Evolutionary conservation across 2,888 invertebrate species (phyloP).

Genomic region (Dryobotodes eremita): DNA sequence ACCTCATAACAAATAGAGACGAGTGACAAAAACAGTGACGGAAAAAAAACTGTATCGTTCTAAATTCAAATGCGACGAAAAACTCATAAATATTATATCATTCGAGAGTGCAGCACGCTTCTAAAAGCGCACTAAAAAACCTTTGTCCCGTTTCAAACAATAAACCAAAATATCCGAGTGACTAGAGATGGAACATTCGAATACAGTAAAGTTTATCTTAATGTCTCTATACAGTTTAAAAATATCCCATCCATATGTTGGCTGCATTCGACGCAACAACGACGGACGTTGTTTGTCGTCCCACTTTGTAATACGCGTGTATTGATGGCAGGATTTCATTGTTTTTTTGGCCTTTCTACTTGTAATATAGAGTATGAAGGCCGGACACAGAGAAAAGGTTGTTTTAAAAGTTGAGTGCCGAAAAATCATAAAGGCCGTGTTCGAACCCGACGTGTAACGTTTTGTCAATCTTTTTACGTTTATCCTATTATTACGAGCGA

Average conservation of each 20-base stretch:
- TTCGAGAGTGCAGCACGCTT: constrained; percentile 76
- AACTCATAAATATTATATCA: constrained; percentile 80
- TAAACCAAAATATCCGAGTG: constrained; percentile 80
- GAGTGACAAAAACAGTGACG: constrained; percentile 50
- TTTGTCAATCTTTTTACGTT: constrained; percentile 50
- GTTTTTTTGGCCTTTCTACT: constrained; percentile 58
- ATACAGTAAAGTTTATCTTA: constrained; percentile 86
- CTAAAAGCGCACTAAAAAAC: constrained; percentile 86
- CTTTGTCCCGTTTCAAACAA: constrained; percentile 87
- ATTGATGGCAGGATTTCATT: constrained; percentile 60
- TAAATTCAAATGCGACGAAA: constrained; percentile 77
- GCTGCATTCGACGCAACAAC: constrained; percentile 66
- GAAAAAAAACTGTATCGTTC: constrained; percentile 55
- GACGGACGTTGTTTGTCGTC: constrained; percentile 63
- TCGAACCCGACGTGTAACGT: constrained; percentile 24
- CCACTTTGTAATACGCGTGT: constrained; percentile 64
- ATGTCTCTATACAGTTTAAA: constrained; percentile 86
- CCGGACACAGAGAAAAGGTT: constrained; percentile 46
- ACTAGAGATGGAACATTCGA: constrained; percentile 74
- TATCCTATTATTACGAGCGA: constrained; percentile 42
- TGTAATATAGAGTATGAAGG: constrained; percentile 49
- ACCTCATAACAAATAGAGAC: constrained; percentile 44
- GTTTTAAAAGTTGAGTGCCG: constrained; percentile 49
- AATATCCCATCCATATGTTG: constrained; percentile 85
- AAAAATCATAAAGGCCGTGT: constrained; percentile 46